These are phyloP conservation scores for Leucosticte australis DNA, from an alignment of 2,113 vertebrate species.

Conservation along the genomic window DNA sequence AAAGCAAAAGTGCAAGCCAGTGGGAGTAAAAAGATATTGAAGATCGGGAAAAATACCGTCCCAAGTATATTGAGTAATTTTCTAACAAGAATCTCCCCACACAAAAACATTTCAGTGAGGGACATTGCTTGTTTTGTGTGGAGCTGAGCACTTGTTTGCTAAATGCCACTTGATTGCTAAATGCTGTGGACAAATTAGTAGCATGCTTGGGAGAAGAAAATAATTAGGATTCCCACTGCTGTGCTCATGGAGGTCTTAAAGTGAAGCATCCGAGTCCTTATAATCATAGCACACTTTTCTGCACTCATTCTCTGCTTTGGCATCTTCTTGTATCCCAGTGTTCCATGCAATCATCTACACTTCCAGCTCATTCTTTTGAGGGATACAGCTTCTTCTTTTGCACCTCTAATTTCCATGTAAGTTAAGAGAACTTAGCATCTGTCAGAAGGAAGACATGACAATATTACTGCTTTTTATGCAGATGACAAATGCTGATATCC, in stretches of 20 bases:
- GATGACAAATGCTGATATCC: background rate
- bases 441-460: background rate
- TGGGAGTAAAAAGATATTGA: background rate
- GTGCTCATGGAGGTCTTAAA: background rate
- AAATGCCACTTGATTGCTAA: background rate
- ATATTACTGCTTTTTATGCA: background rate
- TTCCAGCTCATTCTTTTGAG: background rate
- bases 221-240: background rate
- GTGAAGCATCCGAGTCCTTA: background rate
- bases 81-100: background rate
- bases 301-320: background rate
- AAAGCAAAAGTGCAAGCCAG: background rate
- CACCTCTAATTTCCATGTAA: background rate
- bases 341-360: no score
- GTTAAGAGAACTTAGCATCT: background rate
- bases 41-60: background rate
- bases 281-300: background rate
- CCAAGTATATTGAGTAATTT: background rate
- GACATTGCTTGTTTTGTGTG: rapidly evolving
- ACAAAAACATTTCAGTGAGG: background rate
- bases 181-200: background rate
- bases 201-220: background rate
- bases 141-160: background rate
- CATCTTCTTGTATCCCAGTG: background rate
- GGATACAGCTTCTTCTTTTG: background rate